Percentiles rank a stretch among this genome's conserved stretches.
These are phyloP conservation scores for Pinna nobilis DNA, from an alignment of 1,140 invertebrate genomes.

Conservation along the genomic window DNA sequence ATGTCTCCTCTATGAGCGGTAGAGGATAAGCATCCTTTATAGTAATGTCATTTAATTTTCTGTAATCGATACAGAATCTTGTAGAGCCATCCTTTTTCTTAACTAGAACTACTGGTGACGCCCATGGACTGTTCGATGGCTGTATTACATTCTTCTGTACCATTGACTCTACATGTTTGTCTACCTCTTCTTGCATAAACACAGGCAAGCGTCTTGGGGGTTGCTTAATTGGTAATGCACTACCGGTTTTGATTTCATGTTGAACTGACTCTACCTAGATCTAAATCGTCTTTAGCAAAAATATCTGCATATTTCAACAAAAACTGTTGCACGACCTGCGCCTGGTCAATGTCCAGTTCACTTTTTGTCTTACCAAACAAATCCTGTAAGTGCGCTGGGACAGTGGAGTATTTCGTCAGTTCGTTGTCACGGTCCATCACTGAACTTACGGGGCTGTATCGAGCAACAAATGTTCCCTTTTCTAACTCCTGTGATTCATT, in stretches of 20 bases:
- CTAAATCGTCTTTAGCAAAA: conserved; percentile 23
- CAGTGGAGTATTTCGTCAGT: too few species aligned
- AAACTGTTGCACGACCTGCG: too few species aligned
- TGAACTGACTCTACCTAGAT: conserved; percentile 22
- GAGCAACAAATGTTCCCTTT: too few species aligned
- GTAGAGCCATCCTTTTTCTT: conserved; percentile 16
- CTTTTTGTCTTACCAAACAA: too few species aligned
- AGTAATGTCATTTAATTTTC: conserved; percentile 17
- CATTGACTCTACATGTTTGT: conserved; percentile 27
- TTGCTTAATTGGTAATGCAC: conserved; percentile 23
- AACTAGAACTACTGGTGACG: neutral
- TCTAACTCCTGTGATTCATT: too few species aligned
- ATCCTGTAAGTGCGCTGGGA: too few species aligned
- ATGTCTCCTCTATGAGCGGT: neutral
- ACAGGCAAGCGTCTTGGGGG: conserved; percentile 15
- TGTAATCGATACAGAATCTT: conserved; percentile 9
- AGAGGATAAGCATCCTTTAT: too few species aligned
- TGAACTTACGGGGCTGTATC: too few species aligned
- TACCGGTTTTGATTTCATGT: conserved; percentile 21
- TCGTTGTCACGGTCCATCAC: too few species aligned
- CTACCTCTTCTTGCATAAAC: neutral
- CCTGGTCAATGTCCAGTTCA: too few species aligned
- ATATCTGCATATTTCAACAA: conserved; percentile 7
- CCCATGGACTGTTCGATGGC: conserved; percentile 4
- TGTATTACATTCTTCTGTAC: conserved; percentile 10